phyloP scores from a whole-genome alignment of 2,113 vertebrate species.

The Aegithalos caudatus region DNA sequence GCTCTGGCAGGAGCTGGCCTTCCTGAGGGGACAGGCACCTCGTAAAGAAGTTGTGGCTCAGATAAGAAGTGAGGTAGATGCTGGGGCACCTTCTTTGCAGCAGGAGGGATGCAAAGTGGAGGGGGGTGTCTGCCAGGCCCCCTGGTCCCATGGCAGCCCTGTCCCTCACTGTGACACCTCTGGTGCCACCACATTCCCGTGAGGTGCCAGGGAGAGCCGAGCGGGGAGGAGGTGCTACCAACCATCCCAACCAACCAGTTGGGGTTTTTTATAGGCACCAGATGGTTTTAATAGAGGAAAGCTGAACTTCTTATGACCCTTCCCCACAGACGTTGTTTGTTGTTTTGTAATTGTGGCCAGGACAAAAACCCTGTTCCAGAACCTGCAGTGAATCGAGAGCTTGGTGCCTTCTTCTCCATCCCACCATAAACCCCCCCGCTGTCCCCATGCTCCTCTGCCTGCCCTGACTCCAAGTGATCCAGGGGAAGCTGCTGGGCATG shows the following conservation, averaged over 20 bases:
- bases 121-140: background rate
- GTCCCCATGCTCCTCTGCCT: background rate
- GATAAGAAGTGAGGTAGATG: background rate
- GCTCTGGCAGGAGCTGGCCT: background rate
- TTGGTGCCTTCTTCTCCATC: background rate
- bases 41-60: background rate
- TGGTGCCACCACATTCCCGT: fast-evolving
- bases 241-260: conserved; percentile 30
- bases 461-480: background rate
- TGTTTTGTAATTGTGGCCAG: conserved; percentile 53
- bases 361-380: conserved; percentile 40
- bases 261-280: conserved; percentile 49
- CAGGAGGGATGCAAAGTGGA: background rate
- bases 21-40: background rate
- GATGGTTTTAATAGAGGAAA: conserved; percentile 66
- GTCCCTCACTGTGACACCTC: background rate
- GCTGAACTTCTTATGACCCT: conserved; percentile 60
- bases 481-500: background rate
- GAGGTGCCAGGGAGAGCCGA: background rate
- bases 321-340: conserved; percentile 60
- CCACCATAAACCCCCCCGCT: background rate
- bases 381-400: conserved; percentile 16
- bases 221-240: conserved; percentile 33
- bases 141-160: background rate
- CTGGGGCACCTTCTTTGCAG: background rate